Percentiles rank a stretch among this genome's conserved stretches.
These are phyloP conservation scores for Megastigmus dorsalis DNA, from an alignment of 2,888 invertebrate genomes.

Conservation along the genomic window DNA sequence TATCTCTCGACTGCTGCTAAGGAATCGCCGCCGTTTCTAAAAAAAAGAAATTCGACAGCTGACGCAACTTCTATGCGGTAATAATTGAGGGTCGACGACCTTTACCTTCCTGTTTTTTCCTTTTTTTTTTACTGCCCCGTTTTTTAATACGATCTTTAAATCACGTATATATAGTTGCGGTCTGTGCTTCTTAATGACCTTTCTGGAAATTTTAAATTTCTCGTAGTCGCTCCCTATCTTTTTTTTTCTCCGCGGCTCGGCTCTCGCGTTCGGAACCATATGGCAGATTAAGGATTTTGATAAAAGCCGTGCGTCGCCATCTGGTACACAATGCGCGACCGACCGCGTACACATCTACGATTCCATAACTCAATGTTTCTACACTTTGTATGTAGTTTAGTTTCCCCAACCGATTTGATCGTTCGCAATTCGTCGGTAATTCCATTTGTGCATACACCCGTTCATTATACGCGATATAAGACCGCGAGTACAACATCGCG, in stretches of 20 bases:
- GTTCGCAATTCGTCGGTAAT: neutral
- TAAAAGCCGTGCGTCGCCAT: slow-evolving; percentile 49
- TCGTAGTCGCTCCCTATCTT: neutral
- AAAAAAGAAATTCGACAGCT: slow-evolving; percentile 15
- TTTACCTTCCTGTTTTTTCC: neutral
- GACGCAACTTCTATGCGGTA: neutral
- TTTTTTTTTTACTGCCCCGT: neutral
- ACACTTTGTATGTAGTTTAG: too few relatives aligned
- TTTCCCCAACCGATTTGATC: neutral
- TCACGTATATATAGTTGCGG: too few relatives aligned
- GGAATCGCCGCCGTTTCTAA: slow-evolving; percentile 7
- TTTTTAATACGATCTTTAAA: neutral
- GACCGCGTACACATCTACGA: neutral
- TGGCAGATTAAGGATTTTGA: slow-evolving; percentile 57
- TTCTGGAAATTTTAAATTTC: slow-evolving; percentile 23
- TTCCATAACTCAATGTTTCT: neutral
- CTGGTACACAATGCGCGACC: slow-evolving; percentile 25
- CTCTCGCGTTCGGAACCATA: slow-evolving; percentile 52
- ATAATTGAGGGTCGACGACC: slow-evolving; percentile 26
- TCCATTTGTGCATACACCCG: neutral
- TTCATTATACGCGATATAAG: neutral
- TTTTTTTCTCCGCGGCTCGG: neutral
- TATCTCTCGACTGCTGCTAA: too few relatives aligned
- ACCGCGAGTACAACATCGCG: neutral
- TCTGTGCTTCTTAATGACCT: too few relatives aligned